Base-by-base conservation (phyloP, 2,113 vertebrate species). In the Pantherophis guttatus region DNA sequence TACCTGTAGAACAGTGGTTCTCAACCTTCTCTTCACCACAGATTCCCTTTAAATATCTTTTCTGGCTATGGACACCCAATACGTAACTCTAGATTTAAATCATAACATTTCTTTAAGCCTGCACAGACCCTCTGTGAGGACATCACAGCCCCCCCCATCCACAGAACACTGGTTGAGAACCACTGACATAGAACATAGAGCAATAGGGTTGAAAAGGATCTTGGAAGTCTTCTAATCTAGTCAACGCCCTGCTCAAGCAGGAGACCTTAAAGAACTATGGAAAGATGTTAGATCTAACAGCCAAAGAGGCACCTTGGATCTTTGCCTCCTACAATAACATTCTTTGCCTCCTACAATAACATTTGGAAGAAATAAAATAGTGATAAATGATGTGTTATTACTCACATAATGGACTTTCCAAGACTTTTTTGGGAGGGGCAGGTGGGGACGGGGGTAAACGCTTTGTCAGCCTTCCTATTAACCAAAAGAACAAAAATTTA, bases 391-490 rank as follows among this genome's bases (percentile, higher is more conserved):
- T 75, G 33, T 0, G 0, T 70, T 4, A 11, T n/a, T 33, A 70
- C 65, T n/a, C 65, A 75, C n/a, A 75, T 17, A 75, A n/a, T 75
- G n/a, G 70, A 75, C 29, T 33, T 75, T 75, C 70, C n/a, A 75
- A 75, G 4, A 75, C 70, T 29, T 65, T 65, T 26, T 19, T 9
- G 8, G 29, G 29, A 29, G 62, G 29, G 65, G 65, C 26, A 65
- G 26, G 4, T 29, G 2, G 11, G 11, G 62, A 23, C 0, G 26
- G 10, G 26, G 3, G 10, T 29, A 65, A 65, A 12, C 0, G 1
- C 29, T n/a, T 17, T 75, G 15, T 33, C n/a, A 75, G n/a, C 70
- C 70, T 75, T 17, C 70, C n/a, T n/a, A 17, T 75, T 33, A 17
- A 33, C n/a, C n/a, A 17, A 33, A 33, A 75, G 9, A 44, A 86